phyloP scores from a whole-genome alignment of 1,140 invertebrate species.

The Drosophila kohkoa region DNA sequence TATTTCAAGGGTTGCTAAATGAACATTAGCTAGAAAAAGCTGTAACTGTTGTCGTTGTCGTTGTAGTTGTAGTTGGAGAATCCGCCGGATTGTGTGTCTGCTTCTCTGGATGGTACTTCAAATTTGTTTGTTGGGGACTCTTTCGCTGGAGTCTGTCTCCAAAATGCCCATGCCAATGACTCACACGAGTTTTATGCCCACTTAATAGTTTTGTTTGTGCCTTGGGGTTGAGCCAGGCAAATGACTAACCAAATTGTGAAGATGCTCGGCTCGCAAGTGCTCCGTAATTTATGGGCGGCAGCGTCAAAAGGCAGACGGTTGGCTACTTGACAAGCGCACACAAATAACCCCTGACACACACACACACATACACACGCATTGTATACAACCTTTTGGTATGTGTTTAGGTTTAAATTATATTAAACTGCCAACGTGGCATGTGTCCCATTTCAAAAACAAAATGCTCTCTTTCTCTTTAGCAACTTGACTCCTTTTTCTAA shows the following conservation, averaged over 20 bases:
- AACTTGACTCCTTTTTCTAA: constrained; percentile 10
- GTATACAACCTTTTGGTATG: constrained; percentile 51
- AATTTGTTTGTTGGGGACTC: constrained; percentile 1
- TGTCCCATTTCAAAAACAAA: constrained; percentile 71
- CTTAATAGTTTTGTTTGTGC: constrained; percentile 81
- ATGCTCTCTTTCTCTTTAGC: constrained; percentile 1
- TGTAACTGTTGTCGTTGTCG: not conserved
- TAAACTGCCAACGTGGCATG: constrained; percentile 79
- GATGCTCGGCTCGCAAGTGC: constrained; percentile 67
- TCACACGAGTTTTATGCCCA: constrained; percentile 67
- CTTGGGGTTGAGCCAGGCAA: constrained; percentile 46
- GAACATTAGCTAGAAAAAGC: constrained; percentile 17
- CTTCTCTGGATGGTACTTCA: constrained; percentile 53
- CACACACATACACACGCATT: constrained; percentile 33
- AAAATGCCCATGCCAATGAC: constrained; percentile 4
- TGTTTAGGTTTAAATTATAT: constrained; percentile 81
- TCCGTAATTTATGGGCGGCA: constrained; percentile 70
- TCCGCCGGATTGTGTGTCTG: constrained; percentile 25
- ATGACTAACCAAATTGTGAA: constrained; percentile 81
- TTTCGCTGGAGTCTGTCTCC: constrained; percentile 41
- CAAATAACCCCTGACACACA: constrained; percentile 50
- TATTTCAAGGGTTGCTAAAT: constrained; percentile 13
- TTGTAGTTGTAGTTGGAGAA: not conserved
- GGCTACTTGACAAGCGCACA: constrained; percentile 74
- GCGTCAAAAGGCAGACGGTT: constrained; percentile 76